phyloP scores from a whole-genome alignment of 1,140 invertebrate genomes.

The Drosophila bocqueti region DNA sequence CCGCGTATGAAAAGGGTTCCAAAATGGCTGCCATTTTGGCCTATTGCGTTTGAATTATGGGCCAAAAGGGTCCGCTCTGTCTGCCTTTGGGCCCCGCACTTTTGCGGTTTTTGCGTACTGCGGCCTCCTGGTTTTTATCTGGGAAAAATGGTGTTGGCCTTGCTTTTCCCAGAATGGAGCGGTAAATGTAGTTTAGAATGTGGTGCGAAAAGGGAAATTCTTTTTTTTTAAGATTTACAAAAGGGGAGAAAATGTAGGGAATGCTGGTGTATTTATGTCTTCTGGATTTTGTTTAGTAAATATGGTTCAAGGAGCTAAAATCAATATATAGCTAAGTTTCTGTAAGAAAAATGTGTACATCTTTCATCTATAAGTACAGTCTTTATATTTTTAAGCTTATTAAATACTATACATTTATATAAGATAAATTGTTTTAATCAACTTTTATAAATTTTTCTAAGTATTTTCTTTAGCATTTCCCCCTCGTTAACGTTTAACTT shows the following conservation, averaged over 20 bases:
- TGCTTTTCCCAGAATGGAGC: slow-evolving; percentile 11
- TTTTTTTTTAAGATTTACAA: slow-evolving; percentile 62
- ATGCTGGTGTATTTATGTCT: neutral
- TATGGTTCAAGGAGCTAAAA: neutral
- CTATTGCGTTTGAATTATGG: slow-evolving; percentile 71
- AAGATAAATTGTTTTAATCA: neutral
- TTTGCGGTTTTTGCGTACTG: slow-evolving; percentile 18
- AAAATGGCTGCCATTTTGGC: slow-evolving; percentile 45
- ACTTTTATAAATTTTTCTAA: neutral
- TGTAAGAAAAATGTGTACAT: no score
- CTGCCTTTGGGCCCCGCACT: neutral
- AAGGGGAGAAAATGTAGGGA: neutral
- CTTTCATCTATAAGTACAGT: no score
- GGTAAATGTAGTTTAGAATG: slow-evolving; percentile 56
- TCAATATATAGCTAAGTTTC: neutral
- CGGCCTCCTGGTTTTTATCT: slow-evolving; percentile 31
- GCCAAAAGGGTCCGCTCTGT: slow-evolving; percentile 47
- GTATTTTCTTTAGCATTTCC: neutral
- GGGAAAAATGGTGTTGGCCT: slow-evolving; percentile 33
- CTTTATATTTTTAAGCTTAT: neutral
- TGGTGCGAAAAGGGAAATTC: slow-evolving; percentile 71
- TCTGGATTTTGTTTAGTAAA: neutral
- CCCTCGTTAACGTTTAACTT: slow-evolving; percentile 6
- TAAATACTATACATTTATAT: neutral
- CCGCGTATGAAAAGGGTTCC: slow-evolving; percentile 74